These are phyloP conservation scores for Struthio camelus DNA, from an alignment of 2,113 vertebrate genomes.

Conservation along the genomic window DNA sequence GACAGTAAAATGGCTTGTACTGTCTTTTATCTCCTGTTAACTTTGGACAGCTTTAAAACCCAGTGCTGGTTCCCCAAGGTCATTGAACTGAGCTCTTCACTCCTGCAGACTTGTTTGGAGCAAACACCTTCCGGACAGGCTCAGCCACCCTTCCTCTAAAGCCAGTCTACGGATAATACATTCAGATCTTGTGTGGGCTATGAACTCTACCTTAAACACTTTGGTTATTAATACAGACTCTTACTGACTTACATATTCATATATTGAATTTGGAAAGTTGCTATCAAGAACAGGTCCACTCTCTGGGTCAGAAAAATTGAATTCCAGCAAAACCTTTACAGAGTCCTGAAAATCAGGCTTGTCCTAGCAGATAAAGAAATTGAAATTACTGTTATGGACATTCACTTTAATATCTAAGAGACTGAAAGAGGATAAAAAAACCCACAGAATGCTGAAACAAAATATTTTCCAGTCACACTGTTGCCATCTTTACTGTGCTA, in stretches of 20 bases:
- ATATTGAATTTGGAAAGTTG: slow-evolving; percentile 82
- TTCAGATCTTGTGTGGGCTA: not conserved
- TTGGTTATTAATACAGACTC: not conserved
- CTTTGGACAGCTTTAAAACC: not conserved
- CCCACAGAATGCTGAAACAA: not conserved
- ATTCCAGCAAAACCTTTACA: slow-evolving; percentile 88
- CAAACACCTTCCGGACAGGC: not conserved
- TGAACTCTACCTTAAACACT: not conserved
- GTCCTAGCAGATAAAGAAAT: slow-evolving; percentile 74
- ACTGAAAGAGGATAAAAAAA: not conserved
- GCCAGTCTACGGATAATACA: not conserved
- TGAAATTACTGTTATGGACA: not conserved
- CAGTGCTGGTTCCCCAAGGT: not conserved
- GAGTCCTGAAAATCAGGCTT: slow-evolving; percentile 93
- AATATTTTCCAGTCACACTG: not conserved
- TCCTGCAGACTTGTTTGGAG: not conserved
- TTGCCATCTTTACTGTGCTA: not conserved
- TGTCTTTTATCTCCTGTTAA: not conserved
- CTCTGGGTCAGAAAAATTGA: slow-evolving; percentile 85
- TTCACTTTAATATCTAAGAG: not conserved
- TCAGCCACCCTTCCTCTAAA: not conserved
- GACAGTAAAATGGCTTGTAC: not conserved
- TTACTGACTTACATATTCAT: slow-evolving; percentile 85
- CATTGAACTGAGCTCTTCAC: not conserved
- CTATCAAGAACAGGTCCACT: slow-evolving; percentile 89